Evolutionary conservation across 2,113 vertebrate genomes (phyloP).

Genomic region (Pollachius pollachius): DNA sequence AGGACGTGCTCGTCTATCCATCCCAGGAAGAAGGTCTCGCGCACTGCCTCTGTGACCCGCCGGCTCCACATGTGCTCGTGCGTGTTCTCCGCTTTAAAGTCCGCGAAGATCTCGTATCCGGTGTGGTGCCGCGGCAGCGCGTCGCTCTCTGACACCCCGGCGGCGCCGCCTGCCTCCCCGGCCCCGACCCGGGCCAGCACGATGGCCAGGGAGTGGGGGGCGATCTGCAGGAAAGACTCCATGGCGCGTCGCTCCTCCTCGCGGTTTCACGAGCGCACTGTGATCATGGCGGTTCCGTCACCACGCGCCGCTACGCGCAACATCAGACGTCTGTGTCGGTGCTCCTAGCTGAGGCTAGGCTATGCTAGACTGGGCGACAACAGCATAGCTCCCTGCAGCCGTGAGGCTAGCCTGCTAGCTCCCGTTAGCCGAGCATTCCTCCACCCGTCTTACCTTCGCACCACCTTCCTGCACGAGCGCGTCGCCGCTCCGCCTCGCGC

Average conservation of each 20-base stretch:
- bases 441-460: conserved; percentile 8
- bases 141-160: conserved; percentile 72
- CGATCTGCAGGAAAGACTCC: conserved; percentile 90
- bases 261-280: conserved; percentile 14
- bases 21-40: conserved; percentile 93
- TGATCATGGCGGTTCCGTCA: conserved; percentile 26
- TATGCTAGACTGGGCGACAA: not conserved
- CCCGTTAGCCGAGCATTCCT: conserved; percentile 9
- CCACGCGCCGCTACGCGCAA: not conserved
- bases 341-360: not conserved
- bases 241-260: conserved; percentile 57
- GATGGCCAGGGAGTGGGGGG: conserved; percentile 92
- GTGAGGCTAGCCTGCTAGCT: conserved; percentile 8
- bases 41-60: conserved; percentile 86
- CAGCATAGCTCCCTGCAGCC: not conserved
- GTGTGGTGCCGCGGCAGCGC: conserved; percentile 83
- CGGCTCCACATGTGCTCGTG: conserved; percentile 91
- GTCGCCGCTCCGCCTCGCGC: not conserved
- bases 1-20: conserved; percentile 98
- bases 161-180: conserved; percentile 46
- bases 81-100: conserved; percentile 94
- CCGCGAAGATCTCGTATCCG: conserved; percentile 94
- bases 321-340: not conserved
- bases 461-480: not conserved
- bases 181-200: conserved; percentile 77